Base-by-base conservation (phyloP, 2,888 invertebrate species). In the Megamerina dolium region DNA sequence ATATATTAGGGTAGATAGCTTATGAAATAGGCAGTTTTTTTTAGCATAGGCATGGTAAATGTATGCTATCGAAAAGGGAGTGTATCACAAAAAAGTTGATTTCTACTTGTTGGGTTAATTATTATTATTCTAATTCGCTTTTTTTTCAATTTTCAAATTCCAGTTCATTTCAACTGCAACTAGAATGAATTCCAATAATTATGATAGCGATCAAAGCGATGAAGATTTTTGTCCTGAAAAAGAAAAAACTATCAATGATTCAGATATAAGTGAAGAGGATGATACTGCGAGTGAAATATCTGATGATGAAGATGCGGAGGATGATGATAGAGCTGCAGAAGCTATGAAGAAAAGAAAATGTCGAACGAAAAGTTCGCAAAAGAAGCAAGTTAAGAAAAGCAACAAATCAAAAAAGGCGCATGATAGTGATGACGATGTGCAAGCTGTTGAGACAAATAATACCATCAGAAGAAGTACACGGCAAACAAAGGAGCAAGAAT, bases 191-290 rank as follows among this genome's bases (percentile, higher is more conserved):
- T n/a, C n/a, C n/a, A n/a, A n/a, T n/a, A n/a, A n/a, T 1, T 82
- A 82, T 12, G 83, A 80, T 42, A 83, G 83, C 52, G 87, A 87
- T 57, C 74, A 77, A 51, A 87, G 85, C 64, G 88, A 88, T 65
- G 85, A 85, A 53, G 87, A 88, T 61, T 88, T 83, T 63, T 75
- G 82, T 48, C 85, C 85, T 20, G 80, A 78, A 51, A 60, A 61
- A 38, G 46, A 49, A 39, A 23, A 23, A 8, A 78, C 74, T 49
- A 78, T 77, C 27, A 78, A 73, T 45, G 78, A 74, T 44, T 78
- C 54, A 38, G 70, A 59, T 35, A 50, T 49, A 1, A 53, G 53
- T 38, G 52, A 51, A 30, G 50, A 54, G 6, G 43, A 46, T 6
- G 54, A 52, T 21, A 43, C 14, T 23, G 37, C 31, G 8, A 50